Percentiles rank a stretch among this genome's conserved stretches.
These are phyloP conservation scores for Pogona vitticeps DNA, from an alignment of 2,113 vertebrate genomes.

Conservation along the genomic window DNA sequence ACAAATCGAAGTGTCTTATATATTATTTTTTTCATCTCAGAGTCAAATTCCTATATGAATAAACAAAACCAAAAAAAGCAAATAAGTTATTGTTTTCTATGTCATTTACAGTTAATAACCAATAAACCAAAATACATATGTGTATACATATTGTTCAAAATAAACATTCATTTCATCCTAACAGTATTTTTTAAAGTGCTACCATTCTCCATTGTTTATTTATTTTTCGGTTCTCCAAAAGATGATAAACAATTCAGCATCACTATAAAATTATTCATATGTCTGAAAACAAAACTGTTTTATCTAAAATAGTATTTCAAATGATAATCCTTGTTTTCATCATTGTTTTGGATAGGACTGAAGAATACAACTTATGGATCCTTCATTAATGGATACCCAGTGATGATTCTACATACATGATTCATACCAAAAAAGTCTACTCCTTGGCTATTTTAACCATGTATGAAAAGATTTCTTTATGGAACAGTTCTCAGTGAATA, in stretches of 20 bases:
- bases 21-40: slow-evolving; percentile 89
- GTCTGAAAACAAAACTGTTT: not conserved
- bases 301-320: too few relatives aligned
- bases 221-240: not conserved
- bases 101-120: not conserved
- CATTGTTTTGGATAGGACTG: not conserved
- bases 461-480: not conserved
- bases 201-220: not conserved
- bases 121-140: not conserved
- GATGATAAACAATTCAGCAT: not conserved
- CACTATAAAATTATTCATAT: not conserved
- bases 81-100: not conserved
- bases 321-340: too few relatives aligned
- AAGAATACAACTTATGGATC: not conserved
- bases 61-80: slow-evolving; percentile 49
- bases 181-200: not conserved
- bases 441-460: not conserved
- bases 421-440: not conserved
- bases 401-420: not conserved
- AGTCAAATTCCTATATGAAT: slow-evolving; percentile 88
- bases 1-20: slow-evolving; percentile 93
- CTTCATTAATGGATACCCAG: not conserved
- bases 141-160: not conserved
- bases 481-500: not conserved
- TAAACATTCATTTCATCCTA: not conserved